Evolutionary conservation across 2,113 vertebrate genomes (phyloP).

Genomic region (Eudyptes chrysolophus): DNA sequence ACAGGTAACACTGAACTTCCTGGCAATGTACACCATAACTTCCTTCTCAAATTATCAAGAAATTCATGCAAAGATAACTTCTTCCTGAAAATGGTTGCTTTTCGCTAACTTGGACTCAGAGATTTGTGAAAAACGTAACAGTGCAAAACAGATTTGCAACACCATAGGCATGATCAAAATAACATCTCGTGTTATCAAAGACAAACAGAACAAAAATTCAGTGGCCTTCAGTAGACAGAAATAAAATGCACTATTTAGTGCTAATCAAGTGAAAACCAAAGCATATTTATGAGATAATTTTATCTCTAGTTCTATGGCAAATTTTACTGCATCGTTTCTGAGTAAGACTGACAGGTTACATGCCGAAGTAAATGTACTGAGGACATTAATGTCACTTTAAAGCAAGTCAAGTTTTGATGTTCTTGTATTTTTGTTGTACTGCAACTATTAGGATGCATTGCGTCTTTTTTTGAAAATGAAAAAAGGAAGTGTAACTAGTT

Average conservation of each 20-base stretch:
- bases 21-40: fast-evolving
- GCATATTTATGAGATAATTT: background rate
- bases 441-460: background rate
- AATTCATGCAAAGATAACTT: background rate
- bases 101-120: background rate
- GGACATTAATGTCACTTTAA: constrained; percentile 41
- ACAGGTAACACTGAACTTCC: background rate
- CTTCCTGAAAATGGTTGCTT: background rate
- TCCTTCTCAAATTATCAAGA: background rate
- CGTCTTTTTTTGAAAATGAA: constrained; percentile 24
- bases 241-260: background rate
- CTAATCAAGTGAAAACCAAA: background rate
- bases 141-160: background rate
- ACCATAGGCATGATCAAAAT: background rate
- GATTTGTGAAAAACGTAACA: background rate
- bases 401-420: constrained; percentile 4
- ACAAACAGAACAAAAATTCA: constrained; percentile 12
- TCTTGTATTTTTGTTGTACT: background rate
- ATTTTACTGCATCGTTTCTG: background rate
- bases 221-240: background rate
- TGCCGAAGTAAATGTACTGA: background rate
- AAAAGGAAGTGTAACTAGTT: constrained; percentile 13
- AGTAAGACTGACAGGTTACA: constrained; percentile 29
- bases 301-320: background rate
- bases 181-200: background rate